Evolutionary conservation across 1,140 invertebrate species (phyloP).

Genomic region (Maniola jurtina): DNA sequence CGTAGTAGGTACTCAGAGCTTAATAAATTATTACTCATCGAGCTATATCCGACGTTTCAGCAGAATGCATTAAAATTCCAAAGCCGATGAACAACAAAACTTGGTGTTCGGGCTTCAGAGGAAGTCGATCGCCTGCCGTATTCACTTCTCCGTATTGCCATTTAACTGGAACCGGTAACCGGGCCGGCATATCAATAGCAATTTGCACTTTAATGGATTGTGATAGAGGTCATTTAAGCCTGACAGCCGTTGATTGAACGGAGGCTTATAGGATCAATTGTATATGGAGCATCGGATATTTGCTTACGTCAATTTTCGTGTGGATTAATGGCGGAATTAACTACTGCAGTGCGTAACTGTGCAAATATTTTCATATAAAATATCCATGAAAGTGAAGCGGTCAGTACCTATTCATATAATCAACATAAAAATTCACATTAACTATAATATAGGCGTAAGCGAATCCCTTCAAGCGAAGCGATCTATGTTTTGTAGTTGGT

Average conservation of each 20-base stretch:
- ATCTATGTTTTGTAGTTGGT: too few species aligned
- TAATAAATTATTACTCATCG: background rate
- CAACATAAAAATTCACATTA: too few species aligned
- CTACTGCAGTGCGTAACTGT: background rate
- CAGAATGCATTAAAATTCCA: constrained; percentile 8
- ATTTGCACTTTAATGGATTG: constrained; percentile 5
- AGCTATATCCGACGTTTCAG: constrained; percentile 1
- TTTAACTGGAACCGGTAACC: constrained; percentile 9
- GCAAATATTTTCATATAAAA: background rate
- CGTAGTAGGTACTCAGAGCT: too few species aligned
- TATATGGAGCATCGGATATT: constrained; percentile 10
- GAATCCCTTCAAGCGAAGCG: too few species aligned
- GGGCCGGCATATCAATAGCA: background rate
- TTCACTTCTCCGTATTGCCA: constrained; percentile 1
- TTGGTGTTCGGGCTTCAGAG: background rate
- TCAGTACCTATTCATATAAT: too few species aligned
- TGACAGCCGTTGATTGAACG: constrained; percentile 7
- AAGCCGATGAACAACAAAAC: background rate
- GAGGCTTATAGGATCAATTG: background rate
- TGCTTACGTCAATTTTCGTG: constrained; percentile 1
- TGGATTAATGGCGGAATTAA: constrained; percentile 7
- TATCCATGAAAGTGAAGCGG: background rate
- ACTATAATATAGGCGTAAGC: too few species aligned
- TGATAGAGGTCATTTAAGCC: constrained; percentile 1
- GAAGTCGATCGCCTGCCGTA: constrained; percentile 1